Evolutionary conservation across 2,888 invertebrate genomes (phyloP).

Genomic region (Sphaerolaimus hirsutus): DNA sequence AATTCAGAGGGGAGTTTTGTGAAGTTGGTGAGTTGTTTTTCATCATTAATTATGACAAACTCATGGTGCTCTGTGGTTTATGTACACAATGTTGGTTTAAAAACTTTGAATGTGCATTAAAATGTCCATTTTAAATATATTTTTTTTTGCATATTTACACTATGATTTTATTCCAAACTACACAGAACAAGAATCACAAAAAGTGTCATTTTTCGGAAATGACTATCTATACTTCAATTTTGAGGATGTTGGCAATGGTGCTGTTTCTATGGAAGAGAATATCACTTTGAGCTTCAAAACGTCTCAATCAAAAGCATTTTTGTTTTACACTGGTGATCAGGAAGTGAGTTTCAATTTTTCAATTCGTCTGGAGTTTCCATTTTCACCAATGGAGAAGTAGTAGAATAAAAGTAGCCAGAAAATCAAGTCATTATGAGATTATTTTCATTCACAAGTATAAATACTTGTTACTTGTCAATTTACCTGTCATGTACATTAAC

Average conservation of each 20-base stretch:
- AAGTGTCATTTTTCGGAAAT: constrained; percentile 69
- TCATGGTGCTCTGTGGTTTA: not conserved
- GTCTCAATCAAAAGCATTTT: constrained; percentile 58
- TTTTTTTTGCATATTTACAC: not conserved
- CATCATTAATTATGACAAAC: not conserved
- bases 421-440: no score
- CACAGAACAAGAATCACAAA: constrained; percentile 69
- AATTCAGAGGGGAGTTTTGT: constrained; percentile 75
- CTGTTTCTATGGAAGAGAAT: constrained; percentile 67
- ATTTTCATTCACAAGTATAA: no score
- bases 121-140: not conserved
- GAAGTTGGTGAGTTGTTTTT: constrained; percentile 47
- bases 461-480: no score
- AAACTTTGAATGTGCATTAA: not conserved
- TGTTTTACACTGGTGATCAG: constrained; percentile 59
- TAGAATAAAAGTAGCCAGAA: no score
- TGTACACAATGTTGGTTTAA: not conserved
- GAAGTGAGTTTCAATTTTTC: no score
- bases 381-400: no score
- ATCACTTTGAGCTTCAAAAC: constrained; percentile 77
- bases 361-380: no score
- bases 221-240: constrained; percentile 76
- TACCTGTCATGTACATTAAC: no score
- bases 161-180: constrained; percentile 23
- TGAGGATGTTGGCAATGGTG: constrained; percentile 51